A percentile compares a stretch with the other conserved stretches of the same genome.
Conservation (phyloP, 2,888 invertebrate species). For the Aricia artaxerxes region DNA sequence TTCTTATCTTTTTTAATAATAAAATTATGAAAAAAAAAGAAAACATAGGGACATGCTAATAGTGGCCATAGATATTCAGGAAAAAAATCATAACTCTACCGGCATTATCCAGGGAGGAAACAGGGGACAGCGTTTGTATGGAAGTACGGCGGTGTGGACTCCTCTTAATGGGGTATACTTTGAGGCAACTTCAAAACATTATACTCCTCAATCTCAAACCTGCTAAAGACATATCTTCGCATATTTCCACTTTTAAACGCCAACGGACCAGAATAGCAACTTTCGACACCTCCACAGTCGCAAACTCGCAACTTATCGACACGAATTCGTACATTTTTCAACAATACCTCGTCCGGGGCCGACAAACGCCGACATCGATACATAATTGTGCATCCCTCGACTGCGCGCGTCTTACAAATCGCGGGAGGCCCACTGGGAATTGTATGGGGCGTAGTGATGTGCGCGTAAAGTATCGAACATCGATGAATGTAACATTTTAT, state of each 20-base stretch:
- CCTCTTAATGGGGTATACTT: too few species aligned
- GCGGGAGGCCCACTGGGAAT: background rate
- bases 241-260: background rate
- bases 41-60: too few species aligned
- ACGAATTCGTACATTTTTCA: background rate
- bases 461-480: background rate
- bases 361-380: background rate
- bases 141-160: too few species aligned
- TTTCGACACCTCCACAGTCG: background rate
- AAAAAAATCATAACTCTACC: too few species aligned
- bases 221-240: too few species aligned
- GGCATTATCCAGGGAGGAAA: too few species aligned
- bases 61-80: too few species aligned
- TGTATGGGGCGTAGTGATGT: background rate
- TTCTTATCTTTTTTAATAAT: too few species aligned
- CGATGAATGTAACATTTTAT: background rate
- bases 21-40: too few species aligned
- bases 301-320: background rate
- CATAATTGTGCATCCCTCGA: background rate
- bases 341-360: background rate
- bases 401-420: background rate
- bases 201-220: too few species aligned
- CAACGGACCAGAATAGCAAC: background rate
- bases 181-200: too few species aligned
- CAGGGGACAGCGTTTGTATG: too few species aligned